Evolutionary conservation across 1,140 invertebrate genomes (phyloP), one percentile per base, ranked within the genome.

Genomic region (Cryptotermes secundus): DNA sequence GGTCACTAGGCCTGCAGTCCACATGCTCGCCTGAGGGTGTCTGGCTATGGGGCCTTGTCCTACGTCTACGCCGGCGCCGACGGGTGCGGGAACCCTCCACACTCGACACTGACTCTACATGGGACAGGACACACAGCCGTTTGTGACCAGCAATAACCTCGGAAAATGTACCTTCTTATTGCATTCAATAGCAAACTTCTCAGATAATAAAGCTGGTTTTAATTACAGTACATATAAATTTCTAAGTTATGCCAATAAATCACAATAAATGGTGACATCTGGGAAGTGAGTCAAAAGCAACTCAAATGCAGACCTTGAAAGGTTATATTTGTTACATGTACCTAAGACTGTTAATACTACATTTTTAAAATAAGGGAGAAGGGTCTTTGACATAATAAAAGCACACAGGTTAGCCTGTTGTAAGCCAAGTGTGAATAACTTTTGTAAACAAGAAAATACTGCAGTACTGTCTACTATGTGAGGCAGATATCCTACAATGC

Each of bases 101-200:
- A 88, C 91, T 92, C 87, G 90, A 92, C 88, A 92, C 90, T 84
- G 91, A 92, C 83, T 92, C 92, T 92, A 92, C 87, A 79, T 45
- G 53, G 72, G 65, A 85, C 53, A 82, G 88, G 87, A 90, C 86
- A 89, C 84, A 90, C 88, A 90, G 90, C 90, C 89, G 86, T 88
- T 90, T 90, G 90, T 91, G 90, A 91, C 90, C 90, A 91, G 80
- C 84, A 84, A 22, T 81, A 84, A 84, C 80, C 49, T 59, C 59
- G 31, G 31, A 36, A 81, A 34, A 22, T 36, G 42, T 45, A 45
- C 34, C 34, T 81, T 45, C 19, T 81, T 7, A n/a, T 38, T 35
- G 59, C n/a, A 72, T 72, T 72, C 45, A 31, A n/a, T 72, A 72
- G 59, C 59, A 72, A 31, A 72, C 16, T 14, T 72, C n/a, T 72